Percentiles rank a stretch among this genome's conserved stretches.
Evolutionary conservation across 2,113 vertebrate species (phyloP).

Genomic region (Mastomys coucha): DNA sequence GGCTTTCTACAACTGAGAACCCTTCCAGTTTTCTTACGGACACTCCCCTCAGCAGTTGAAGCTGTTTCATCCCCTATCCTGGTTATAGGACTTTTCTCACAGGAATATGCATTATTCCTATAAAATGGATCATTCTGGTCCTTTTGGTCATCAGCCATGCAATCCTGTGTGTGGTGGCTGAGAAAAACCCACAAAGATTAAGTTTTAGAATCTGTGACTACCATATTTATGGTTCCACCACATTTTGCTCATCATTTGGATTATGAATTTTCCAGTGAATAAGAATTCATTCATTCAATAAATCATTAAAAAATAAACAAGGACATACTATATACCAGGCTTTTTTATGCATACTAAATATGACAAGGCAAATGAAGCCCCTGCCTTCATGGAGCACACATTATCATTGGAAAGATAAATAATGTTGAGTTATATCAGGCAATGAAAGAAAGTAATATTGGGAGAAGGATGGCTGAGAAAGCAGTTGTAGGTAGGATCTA

Average conservation of each 20-base stretch:
- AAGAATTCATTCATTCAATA: neutral
- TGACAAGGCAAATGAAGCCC: neutral
- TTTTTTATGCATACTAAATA: neutral
- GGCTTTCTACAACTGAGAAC: slow-evolving; percentile 3
- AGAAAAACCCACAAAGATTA: neutral
- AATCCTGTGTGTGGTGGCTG: neutral
- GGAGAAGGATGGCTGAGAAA: neutral
- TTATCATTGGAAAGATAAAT: neutral
- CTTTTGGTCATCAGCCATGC: neutral
- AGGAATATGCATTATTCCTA: neutral
- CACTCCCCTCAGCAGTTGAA: neutral
- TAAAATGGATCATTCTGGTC: neutral
- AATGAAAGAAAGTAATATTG: neutral
- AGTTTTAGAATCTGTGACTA: neutral
- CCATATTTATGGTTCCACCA: neutral
- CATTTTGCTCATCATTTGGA: neutral
- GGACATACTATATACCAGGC: neutral
- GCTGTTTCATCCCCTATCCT: neutral
- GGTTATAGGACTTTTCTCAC: neutral
- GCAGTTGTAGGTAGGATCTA: neutral
- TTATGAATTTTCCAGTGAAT: neutral
- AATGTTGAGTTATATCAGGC: neutral
- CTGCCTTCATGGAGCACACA: neutral
- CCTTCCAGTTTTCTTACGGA: neutral
- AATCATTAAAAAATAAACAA: neutral